phyloP scores from a whole-genome alignment of 30 jellyfish, hydroid and myxozoan species.

The Pseudorhiza aurosa region DNA sequence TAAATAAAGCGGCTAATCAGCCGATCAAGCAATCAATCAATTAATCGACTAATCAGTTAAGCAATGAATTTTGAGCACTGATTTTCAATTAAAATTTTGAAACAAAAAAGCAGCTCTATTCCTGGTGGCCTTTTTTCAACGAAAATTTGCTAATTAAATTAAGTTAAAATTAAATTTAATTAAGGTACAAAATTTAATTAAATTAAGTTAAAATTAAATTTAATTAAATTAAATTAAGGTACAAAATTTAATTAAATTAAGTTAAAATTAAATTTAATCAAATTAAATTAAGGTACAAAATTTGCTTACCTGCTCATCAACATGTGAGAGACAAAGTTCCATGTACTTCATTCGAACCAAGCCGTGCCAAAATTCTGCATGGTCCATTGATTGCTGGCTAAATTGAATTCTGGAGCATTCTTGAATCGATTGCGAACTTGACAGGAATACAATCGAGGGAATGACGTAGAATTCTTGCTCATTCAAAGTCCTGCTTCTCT shows the following conservation, averaged over 20 bases:
- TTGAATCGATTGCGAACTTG: constrained; percentile 56
- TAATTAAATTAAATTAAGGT: too few species aligned
- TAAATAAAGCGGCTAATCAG: not conserved
- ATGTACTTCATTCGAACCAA: constrained; percentile 43
- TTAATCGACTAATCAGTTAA: too few species aligned
- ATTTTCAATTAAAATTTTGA: too few species aligned
- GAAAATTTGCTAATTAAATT: too few species aligned
- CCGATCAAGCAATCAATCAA: not conserved
- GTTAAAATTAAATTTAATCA: too few species aligned
- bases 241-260: not conserved
- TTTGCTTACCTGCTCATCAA: constrained; percentile 80
- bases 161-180: too few species aligned
- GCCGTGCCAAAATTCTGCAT: constrained; percentile 65
- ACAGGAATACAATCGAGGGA: constrained; percentile 63
- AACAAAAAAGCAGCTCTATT: too few species aligned
- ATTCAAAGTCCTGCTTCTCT: constrained; percentile 14
- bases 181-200: not conserved
- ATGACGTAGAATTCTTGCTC: constrained; percentile 13
- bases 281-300: too few species aligned
- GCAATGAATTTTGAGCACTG: too few species aligned
- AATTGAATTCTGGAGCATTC: constrained; percentile 41
- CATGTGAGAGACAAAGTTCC: constrained; percentile 73
- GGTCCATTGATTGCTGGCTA: not conserved
- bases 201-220: too few species aligned
- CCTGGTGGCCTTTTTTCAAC: too few species aligned